A percentile compares a stretch with the other conserved stretches of the same genome.
These are phyloP conservation scores for Laodelphax striatellus DNA, from an alignment of 1,140 invertebrate genomes.

Conservation along the genomic window DNA sequence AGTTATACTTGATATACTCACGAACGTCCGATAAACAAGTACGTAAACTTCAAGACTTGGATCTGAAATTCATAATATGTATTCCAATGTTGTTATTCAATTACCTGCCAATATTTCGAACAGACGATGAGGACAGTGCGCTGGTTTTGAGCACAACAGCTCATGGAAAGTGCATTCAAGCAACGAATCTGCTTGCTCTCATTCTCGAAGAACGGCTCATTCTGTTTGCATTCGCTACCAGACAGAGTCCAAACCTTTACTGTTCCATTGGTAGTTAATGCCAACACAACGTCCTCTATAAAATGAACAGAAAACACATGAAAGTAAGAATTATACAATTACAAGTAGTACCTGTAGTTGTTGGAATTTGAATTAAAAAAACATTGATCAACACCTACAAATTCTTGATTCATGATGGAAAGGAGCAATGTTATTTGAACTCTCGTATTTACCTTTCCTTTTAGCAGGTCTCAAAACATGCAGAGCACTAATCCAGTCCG, in stretches of 20 bases:
- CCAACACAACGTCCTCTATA: constrained; percentile 84
- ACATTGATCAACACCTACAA: too few relatives aligned
- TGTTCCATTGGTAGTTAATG: constrained; percentile 89
- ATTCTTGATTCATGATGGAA: too few relatives aligned
- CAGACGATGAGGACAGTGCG: constrained; percentile 93
- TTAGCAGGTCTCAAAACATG: constrained; percentile 83
- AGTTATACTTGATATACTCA: too few relatives aligned
- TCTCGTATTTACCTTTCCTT: constrained; percentile 45
- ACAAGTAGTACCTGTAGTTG: too few relatives aligned
- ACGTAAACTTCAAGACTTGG: too few relatives aligned
- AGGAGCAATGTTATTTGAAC: too few relatives aligned
- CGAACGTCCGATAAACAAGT: too few relatives aligned
- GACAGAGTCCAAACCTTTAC: constrained; percentile 96
- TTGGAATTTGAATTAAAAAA: too few relatives aligned
- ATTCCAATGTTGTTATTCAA: too few relatives aligned
- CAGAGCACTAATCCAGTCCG: constrained; percentile 96
- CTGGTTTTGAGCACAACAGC: constrained; percentile 91
- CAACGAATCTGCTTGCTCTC: constrained; percentile 96
- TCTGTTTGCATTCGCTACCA: constrained; percentile 76
- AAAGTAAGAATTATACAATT: too few relatives aligned
- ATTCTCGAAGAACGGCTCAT: constrained; percentile 87
- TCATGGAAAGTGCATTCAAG: constrained; percentile 83
- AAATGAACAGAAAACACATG: background rate
- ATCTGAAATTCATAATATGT: background rate
- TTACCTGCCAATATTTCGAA: constrained; percentile 94